Percentiles rank a stretch among this genome's conserved stretches.
phyloP scores from a whole-genome alignment of 2,888 invertebrate species.

The Tenthredo scrophulariae region DNA sequence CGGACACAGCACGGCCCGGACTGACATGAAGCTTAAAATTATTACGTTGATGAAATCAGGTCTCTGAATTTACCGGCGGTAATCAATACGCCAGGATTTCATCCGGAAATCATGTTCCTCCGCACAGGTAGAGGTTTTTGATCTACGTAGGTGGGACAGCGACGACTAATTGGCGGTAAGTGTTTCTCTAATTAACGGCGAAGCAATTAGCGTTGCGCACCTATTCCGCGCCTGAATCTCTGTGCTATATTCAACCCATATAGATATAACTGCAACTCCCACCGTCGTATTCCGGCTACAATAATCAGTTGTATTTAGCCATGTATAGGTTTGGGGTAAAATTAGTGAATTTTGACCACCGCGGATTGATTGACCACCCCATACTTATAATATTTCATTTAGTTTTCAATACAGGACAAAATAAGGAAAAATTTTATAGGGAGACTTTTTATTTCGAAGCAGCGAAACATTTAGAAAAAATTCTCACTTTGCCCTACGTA shows the following conservation, averaged over 20 bases:
- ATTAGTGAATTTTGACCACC: not conserved
- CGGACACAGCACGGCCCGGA: not conserved
- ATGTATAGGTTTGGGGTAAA: not conserved
- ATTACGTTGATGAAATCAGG: constrained; percentile 6
- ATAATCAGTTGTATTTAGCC: not conserved
- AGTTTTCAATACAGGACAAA: too few relatives aligned
- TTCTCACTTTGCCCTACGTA: not conserved
- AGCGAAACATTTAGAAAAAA: too few relatives aligned
- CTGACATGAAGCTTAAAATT: constrained; percentile 21
- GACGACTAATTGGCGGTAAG: constrained; percentile 50
- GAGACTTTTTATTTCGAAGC: too few relatives aligned
- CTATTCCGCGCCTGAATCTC: constrained; percentile 9
- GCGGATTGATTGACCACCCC: too few relatives aligned
- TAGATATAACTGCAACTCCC: constrained; percentile 28
- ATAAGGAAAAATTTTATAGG: too few relatives aligned
- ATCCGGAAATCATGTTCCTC: not conserved
- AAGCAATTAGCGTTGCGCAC: constrained; percentile 48
- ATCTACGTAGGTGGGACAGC: not conserved
- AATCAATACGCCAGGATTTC: constrained; percentile 3
- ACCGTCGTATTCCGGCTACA: not conserved
- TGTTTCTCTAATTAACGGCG: constrained; percentile 54
- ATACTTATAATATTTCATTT: too few relatives aligned
- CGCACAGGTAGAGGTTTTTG: not conserved
- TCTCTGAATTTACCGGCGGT: not conserved
- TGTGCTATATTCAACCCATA: constrained; percentile 26